Evolutionary conservation across 2,797 vertebrate genomes (phyloP).

Genomic region (Pteropus rufus): DNA sequence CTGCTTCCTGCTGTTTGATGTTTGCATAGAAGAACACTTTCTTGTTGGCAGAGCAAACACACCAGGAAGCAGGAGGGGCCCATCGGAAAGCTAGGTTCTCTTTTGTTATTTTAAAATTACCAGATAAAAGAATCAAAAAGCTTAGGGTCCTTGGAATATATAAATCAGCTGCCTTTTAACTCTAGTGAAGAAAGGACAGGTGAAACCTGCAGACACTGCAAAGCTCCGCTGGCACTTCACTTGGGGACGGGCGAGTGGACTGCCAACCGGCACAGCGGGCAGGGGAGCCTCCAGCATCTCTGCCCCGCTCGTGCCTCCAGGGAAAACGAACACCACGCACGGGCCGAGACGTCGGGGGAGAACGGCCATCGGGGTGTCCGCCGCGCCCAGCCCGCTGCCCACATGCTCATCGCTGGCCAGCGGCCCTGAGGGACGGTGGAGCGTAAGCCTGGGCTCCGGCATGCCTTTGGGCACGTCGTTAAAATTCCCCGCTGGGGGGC

Average conservation of each 20-base stretch:
- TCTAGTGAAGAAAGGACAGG: too few species aligned
- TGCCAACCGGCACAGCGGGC: too few species aligned
- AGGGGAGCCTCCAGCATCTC: too few species aligned
- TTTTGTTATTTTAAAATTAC: fast-evolving
- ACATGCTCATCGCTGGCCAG: not conserved
- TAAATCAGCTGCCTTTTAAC: not conserved
- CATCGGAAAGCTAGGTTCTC: not conserved
- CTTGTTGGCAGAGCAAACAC: slow-evolving; percentile 8
- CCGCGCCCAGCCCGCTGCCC: not conserved
- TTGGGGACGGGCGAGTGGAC: too few species aligned
- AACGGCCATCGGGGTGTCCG: not conserved
- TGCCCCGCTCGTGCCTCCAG: too few species aligned
- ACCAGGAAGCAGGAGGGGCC: not conserved
- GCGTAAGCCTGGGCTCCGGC: fast-evolving
- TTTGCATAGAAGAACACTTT: not conserved
- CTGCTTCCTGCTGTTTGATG: slow-evolving; percentile 86
- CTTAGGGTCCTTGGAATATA: fast-evolving
- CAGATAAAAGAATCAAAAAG: fast-evolving
- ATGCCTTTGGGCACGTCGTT: fast-evolving
- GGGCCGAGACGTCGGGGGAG: too few species aligned
- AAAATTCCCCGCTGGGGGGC: fast-evolving
- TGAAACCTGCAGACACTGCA: too few species aligned
- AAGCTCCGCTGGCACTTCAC: too few species aligned
- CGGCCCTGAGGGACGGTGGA: not conserved
- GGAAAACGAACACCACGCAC: too few species aligned